These are phyloP conservation scores for Halcyon leucocephala DNA, from an alignment of 2,797 vertebrate genomes.

Conservation along the genomic window DNA sequence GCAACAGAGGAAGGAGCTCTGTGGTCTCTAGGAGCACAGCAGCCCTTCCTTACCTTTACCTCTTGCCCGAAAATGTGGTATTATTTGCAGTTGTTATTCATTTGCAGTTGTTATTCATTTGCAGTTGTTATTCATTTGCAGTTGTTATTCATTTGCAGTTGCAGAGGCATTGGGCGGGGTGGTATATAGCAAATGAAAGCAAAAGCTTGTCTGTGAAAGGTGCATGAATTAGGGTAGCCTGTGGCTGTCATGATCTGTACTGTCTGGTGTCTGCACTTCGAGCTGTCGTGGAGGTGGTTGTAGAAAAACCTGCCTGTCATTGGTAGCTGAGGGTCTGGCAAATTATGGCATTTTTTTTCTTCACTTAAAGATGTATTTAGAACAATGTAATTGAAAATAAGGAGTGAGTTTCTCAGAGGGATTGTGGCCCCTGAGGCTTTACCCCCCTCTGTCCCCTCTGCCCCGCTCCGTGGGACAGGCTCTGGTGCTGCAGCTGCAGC, in stretches of 20 bases:
- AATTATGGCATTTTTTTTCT: not conserved
- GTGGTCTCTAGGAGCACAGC: rapidly evolving
- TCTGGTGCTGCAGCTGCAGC: constrained; percentile 20
- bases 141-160: not conserved
- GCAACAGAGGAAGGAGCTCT: not conserved
- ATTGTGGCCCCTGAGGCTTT: not conserved
- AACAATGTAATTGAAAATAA: not conserved
- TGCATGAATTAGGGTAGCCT: not conserved
- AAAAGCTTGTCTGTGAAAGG: not conserved
- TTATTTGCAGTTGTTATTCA: not conserved
- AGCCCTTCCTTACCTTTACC: not conserved
- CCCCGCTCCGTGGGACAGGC: rapidly evolving
- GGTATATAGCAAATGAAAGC: not conserved
- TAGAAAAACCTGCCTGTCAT: not conserved
- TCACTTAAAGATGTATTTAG: not conserved
- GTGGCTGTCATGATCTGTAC: not conserved
- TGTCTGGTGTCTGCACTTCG: not conserved
- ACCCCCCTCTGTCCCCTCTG: not conserved
- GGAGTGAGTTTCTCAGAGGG: not conserved
- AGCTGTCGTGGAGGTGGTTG: not conserved
- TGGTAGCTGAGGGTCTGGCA: not conserved
- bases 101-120: not conserved
- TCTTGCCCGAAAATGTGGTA: not conserved
- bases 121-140: not conserved
- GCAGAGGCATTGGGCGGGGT: not conserved